Evolutionary conservation across 2,888 invertebrate genomes (phyloP).

Genomic region (Adelognathus sp.): DNA sequence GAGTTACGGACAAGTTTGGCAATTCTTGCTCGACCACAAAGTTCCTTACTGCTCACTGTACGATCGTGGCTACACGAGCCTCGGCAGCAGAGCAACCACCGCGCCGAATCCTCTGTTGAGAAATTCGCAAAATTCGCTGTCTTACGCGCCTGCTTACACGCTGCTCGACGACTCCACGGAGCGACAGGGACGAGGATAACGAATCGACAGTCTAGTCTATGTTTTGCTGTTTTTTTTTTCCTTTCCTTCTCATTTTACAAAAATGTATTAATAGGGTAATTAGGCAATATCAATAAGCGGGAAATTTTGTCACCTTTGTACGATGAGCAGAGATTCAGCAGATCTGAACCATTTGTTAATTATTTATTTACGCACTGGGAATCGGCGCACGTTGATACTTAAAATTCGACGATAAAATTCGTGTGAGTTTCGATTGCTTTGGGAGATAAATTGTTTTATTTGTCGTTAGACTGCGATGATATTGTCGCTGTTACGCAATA

Average conservation of each 20-base stretch:
- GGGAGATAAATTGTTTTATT: neutral
- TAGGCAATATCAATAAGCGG: neutral
- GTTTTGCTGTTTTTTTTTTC: slow-evolving; percentile 9
- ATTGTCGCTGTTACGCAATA: neutral
- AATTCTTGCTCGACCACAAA: slow-evolving; percentile 88
- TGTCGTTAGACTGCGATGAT: neutral
- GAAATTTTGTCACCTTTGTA: neutral
- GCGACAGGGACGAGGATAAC: slow-evolving; percentile 73
- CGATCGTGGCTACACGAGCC: slow-evolving; percentile 88
- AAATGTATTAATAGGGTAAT: slow-evolving; percentile 3
- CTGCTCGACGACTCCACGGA: slow-evolving; percentile 74
- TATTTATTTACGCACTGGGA: slow-evolving; percentile 23
- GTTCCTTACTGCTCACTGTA: slow-evolving; percentile 97
- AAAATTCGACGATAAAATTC: neutral
- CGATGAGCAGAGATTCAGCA: neutral
- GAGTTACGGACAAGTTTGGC: slow-evolving; percentile 96
- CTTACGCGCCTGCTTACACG: slow-evolving; percentile 75
- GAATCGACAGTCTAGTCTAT: slow-evolving; percentile 9
- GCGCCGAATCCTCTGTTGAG: slow-evolving; percentile 74
- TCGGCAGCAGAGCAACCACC: slow-evolving; percentile 73
- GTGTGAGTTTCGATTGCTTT: no score
- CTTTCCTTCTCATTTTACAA: no score
- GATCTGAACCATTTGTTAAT: slow-evolving; percentile 41
- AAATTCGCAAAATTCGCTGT: slow-evolving; percentile 69
- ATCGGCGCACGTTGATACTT: neutral